Evolutionary conservation across 2,113 vertebrate genomes (phyloP).

Genomic region (Rhabdornis inornatus): DNA sequence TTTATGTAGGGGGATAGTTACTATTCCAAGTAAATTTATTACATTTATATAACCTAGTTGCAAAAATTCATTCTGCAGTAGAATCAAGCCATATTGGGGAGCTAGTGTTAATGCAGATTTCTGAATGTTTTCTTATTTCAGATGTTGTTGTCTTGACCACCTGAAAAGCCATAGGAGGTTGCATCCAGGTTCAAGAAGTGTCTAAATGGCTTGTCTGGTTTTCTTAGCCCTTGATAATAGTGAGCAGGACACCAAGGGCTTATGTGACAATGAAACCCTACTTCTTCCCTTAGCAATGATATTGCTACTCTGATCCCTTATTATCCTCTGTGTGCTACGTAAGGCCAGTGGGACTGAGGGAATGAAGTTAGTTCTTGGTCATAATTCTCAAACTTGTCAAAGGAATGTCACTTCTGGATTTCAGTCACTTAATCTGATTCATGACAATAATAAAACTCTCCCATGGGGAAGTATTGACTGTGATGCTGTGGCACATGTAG

Average conservation of each 20-base stretch:
- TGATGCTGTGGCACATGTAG: neutral
- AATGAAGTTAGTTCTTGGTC: neutral
- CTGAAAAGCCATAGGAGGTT: neutral
- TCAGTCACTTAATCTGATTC: neutral
- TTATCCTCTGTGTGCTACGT: neutral
- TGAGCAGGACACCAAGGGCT: neutral
- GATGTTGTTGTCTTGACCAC: neutral
- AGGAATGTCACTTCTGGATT: neutral
- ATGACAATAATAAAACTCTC: neutral
- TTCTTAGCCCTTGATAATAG: neutral
- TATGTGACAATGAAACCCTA: neutral
- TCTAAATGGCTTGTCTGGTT: neutral
- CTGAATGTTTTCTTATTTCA: neutral
- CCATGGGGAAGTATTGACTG: neutral
- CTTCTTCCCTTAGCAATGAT: neutral
- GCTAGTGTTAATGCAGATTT: neutral
- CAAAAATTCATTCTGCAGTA: neutral
- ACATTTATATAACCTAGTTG: neutral
- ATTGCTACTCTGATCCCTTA: neutral
- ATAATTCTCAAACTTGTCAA: neutral
- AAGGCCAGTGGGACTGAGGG: neutral
- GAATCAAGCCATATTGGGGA: neutral
- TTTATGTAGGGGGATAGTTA: neutral
- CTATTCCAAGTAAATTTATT: neutral
- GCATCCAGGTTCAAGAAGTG: neutral